Evolutionary conservation across 1,140 invertebrate genomes (phyloP).

Genomic region (Carcinoscorpius rotundicauda): DNA sequence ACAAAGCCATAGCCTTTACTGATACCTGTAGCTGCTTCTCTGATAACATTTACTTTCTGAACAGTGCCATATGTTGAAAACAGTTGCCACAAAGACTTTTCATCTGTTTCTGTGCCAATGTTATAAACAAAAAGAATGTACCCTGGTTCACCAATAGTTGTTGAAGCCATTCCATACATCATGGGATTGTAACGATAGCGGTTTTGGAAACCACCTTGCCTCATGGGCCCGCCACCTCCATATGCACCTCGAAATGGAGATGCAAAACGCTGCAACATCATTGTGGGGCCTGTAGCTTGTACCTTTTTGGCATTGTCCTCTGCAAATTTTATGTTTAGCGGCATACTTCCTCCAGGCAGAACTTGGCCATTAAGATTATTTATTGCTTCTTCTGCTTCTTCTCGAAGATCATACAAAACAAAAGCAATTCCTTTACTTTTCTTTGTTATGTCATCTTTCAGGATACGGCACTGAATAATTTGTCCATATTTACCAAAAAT

Average conservation of each 20-base stretch:
- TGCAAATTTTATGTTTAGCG: conserved; percentile 73
- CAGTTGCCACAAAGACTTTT: conserved; percentile 32
- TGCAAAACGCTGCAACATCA: not conserved
- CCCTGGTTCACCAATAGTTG: conserved; percentile 17
- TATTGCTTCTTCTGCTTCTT: conserved; percentile 72
- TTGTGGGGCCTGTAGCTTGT: conserved; percentile 1
- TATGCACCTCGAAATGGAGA: not conserved
- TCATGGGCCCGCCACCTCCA: conserved; percentile 12
- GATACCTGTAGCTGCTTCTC: conserved; percentile 29
- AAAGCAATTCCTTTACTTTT: conserved; percentile 25
- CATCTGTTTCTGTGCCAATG: conserved; percentile 34
- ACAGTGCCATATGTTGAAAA: conserved; percentile 36
- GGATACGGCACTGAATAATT: conserved; percentile 35
- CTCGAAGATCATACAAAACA: conserved; percentile 23
- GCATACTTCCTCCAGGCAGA: conserved; percentile 66
- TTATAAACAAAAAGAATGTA: conserved; percentile 36
- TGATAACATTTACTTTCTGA: conserved; percentile 34
- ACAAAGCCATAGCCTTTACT: conserved; percentile 39
- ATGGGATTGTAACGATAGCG: conserved; percentile 19
- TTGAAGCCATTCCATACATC: conserved; percentile 10
- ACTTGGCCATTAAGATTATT: conserved; percentile 67
- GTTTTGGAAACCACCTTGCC: conserved; percentile 12
- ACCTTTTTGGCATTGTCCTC: conserved; percentile 72
- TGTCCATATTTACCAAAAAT: conserved; percentile 76
- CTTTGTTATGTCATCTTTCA: conserved; percentile 19